Evolutionary conservation across 2,113 vertebrate genomes (phyloP), one percentile per base, ranked within the genome.

Genomic region (Tetrao urogallus): DNA sequence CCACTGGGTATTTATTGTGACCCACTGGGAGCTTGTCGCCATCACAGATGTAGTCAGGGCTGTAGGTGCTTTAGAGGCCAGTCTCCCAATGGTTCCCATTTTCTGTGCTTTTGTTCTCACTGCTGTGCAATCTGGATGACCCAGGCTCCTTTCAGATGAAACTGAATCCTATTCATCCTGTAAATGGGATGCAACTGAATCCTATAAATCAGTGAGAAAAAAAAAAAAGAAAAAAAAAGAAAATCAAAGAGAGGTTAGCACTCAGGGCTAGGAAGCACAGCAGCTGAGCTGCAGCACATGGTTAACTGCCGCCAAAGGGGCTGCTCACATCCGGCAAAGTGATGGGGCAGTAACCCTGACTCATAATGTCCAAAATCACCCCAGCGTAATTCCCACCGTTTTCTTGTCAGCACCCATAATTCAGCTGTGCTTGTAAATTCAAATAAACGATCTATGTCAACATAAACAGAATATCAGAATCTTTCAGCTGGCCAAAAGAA

Each of bases 371-470:
- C 82, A 86, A 86, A 94, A 84, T 92, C 88, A 81, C 90, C 88
- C 69, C 88, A 69, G 76, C 14, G 6, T 32, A 74, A 88, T 92
- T 93, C 92, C 90, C 92, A 95, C 89, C 85, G 92, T 88, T 93
- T 88, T 81, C 86, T 93, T 94, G 92, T 96, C 96, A 96, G 82
- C 93, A 78, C 86, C 34, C 86, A 89, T 92, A 90, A 90, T 75
- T 75, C 81, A 71, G 77, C 87, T 92, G 70, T 66, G 94, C 90
- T 95, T 86, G 70, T 90, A 95, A 95, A 86, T 82, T 54, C 1
- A 86, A 94, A 93, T 45, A 90, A 93, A 92, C 79, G 11, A 93
- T 95, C 12, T 5, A 84, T 85, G 77, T 89, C 65, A 90, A 91
- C 52, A 88, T 67, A 84, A 92, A 83, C 65, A 77, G 81, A 94